Evolutionary conservation across 2,113 vertebrate species (phyloP), one percentile per base, ranked within the genome.

Genomic region (Hyperoodon ampullatus): DNA sequence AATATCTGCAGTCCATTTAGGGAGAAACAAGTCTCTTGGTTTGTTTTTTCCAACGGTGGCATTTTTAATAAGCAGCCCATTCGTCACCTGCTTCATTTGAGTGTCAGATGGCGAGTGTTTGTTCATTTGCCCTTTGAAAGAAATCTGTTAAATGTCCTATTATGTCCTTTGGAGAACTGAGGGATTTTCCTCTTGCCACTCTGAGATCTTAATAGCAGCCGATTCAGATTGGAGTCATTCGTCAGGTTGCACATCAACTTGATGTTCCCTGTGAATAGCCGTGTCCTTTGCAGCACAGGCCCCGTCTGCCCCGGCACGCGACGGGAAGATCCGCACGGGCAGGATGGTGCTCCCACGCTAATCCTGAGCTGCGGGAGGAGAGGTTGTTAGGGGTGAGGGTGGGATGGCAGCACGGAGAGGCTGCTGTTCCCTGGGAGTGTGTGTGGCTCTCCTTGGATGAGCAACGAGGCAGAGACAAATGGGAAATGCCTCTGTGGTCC

Each of bases 1-100:
- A 98, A 86, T 96, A 97, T 98, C 96, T 98, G 96, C 28, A 71
- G 39, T 97, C 98, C 97, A 93, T 98, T 98, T 97, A 97, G 93
- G 97, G 97, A 96, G 97, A 98, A 97, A 98, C 90, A 90, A 90
- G 97, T 97, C 97, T 98, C 97, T 94, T 96, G 95, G 44, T 97
- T 98, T 97, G 84, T 88, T 93, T 97, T 96, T 97, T 98, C 97
- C 50, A 74, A 96, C 83, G 98, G 98, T 95, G 95, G 93, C 93
- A 35, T 91, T 98, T 98, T 96, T 96, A 97, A 97, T 96, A 98
- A 96, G 95, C 97, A 96, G 82, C 91, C 98, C 96, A 84, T 97
- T 97, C 96, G 98, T 94, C 77, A 58, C 88, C 84, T 89, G 24
- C 55, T 98, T 97, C 61, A 71, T 94, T 75, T 94, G 98, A 95